These are phyloP conservation scores for Cheirogaleus medius DNA, from an alignment of 2,113 vertebrate species.

Conservation along the genomic window DNA sequence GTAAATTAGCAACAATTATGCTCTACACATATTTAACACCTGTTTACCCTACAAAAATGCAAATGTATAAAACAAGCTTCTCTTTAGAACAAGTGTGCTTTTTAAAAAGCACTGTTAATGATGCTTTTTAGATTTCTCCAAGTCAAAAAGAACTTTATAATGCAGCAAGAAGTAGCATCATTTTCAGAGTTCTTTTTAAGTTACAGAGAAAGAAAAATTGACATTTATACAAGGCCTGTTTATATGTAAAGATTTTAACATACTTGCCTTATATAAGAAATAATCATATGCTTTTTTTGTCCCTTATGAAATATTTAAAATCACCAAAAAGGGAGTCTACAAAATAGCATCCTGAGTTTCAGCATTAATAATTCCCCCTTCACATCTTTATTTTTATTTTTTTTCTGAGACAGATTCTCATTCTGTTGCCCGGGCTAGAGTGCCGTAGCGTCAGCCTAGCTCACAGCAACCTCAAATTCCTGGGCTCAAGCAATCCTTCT, in stretches of 20 bases:
- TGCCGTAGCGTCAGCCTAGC: too few relatives aligned
- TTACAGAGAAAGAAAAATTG: neutral
- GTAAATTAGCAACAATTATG: conserved; percentile 2
- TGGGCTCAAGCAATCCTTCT: too few relatives aligned
- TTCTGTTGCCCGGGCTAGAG: too few relatives aligned
- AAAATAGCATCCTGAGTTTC: conserved; percentile 16
- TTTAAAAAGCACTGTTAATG: neutral
- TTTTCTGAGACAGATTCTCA: too few relatives aligned
- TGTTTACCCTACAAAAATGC: neutral
- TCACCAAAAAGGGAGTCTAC: neutral
- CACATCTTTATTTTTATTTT: neutral
- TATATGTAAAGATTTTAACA: conserved; percentile 17
- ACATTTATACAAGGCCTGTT: conserved; percentile 19
- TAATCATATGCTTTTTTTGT: neutral
- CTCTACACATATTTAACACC: conserved; percentile 10
- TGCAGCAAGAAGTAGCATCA: neutral
- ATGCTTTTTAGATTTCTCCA: conserved; percentile 19
- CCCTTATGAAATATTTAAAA: conserved; percentile 41
- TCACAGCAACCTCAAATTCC: too few relatives aligned
- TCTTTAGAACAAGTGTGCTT: conserved; percentile 15
- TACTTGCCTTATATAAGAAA: conserved; percentile 30
- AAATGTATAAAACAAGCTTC: neutral
- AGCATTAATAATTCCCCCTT: neutral
- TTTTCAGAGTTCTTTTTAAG: conserved; percentile 46
- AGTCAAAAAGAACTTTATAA: conserved; percentile 6